Evolutionary conservation across 2,888 invertebrate genomes (phyloP).

Genomic region (Luffia ferchaultella): DNA sequence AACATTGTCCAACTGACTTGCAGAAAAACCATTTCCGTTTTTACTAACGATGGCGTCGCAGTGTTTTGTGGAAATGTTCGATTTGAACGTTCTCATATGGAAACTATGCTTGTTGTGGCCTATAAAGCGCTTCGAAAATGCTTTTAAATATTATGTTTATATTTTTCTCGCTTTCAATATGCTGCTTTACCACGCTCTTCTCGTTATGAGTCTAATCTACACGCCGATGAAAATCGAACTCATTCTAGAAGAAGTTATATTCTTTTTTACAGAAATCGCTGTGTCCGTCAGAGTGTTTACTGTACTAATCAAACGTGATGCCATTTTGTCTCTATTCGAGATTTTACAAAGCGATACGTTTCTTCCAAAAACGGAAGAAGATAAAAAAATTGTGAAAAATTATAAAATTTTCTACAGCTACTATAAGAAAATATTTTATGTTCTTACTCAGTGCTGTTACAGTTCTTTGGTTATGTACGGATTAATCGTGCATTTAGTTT

Average conservation of each 20-base stretch:
- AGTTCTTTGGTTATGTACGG: constrained; percentile 26
- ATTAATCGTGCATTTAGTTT: constrained; percentile 24
- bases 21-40: no score
- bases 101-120: neutral
- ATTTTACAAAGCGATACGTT: constrained; percentile 34
- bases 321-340: constrained; percentile 18
- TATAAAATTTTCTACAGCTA: constrained; percentile 23
- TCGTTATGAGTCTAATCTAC: neutral
- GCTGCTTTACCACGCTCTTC: neutral
- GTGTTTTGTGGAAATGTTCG: neutral
- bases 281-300: neutral
- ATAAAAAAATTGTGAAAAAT: constrained; percentile 23
- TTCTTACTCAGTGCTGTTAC: constrained; percentile 26
- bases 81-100: neutral
- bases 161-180: neutral
- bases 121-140: neutral
- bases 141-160: neutral
- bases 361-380: constrained; percentile 24
- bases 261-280: constrained; percentile 3
- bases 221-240: neutral
- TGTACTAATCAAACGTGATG: neutral
- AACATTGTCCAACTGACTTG: no score
- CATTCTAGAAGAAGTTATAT: neutral
- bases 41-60: neutral
- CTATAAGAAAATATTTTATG: constrained; percentile 23